Percentiles rank a stretch among this genome's conserved stretches.
These are phyloP conservation scores for Nineta flava DNA, from an alignment of 2,888 invertebrate genomes.

Conservation along the genomic window DNA sequence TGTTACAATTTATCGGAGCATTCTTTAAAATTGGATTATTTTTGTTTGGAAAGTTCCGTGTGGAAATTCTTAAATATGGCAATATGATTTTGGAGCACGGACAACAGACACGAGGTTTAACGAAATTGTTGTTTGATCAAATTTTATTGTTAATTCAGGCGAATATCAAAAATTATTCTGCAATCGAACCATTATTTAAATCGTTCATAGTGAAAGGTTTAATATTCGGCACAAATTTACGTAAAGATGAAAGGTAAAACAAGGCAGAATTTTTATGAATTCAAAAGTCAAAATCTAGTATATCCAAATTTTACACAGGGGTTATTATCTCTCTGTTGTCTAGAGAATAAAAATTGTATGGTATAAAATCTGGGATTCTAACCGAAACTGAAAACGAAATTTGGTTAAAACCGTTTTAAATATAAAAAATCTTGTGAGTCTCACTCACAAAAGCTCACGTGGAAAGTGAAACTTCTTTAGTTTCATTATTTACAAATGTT, in stretches of 20 bases:
- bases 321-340: no score
- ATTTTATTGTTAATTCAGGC: conserved; percentile 11
- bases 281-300: no score
- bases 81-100: conserved; percentile 28
- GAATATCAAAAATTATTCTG: conserved; percentile 3
- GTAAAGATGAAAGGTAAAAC: conserved; percentile 36
- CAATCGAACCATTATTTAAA: conserved; percentile 21
- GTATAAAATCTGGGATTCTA: no score
- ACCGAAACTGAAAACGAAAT: no score
- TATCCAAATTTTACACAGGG: no score
- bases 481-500: no score
- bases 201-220: conserved; percentile 31
- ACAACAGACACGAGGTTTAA: conserved; percentile 23
- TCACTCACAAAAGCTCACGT: no score
- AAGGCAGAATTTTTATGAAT: conserved; percentile 10
- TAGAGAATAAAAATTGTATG: no score
- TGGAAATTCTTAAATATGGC: conserved; percentile 7
- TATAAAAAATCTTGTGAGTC: no score
- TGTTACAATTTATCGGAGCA: conserved; percentile 28
- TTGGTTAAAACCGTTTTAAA: no score
- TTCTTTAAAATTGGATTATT: conserved; percentile 14
- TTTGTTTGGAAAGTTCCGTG: not conserved
- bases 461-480: no score
- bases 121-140: conserved; percentile 24
- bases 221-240: conserved; percentile 31